Evolutionary conservation across 2,888 invertebrate genomes (phyloP), one percentile per base, ranked within the genome.

Genomic region (Tetranychus piercei): DNA sequence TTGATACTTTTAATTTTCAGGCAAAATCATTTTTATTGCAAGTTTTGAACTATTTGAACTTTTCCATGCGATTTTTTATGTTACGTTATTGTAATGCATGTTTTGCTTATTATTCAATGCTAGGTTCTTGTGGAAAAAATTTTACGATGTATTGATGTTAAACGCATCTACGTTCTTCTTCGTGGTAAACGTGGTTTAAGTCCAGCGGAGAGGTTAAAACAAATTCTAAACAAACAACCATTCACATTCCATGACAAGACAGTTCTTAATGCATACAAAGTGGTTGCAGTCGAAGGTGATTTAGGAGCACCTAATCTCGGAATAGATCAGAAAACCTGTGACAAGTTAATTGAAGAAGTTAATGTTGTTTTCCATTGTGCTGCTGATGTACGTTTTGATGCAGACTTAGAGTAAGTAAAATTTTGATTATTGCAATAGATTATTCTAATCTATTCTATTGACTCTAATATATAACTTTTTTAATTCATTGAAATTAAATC

Each of bases 71-170:
- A n/a, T 66, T 11, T 11, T 7, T 66, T 66, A 66, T 20, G 18
- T 7, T 18, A 66, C 6, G 6, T 18, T 66, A 20, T 66, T 11
- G 65, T 18, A 18, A 64, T 18, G 15, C 15, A 64, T 64, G 65
- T 64, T 18, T 9, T 66, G 18, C 1, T 11, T 66, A 18, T 20
- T 6, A 7, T 66, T 66, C 11, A 9, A 69, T 23, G 22, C 11
- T 6, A 74, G 74, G 74, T 74, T 8, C 7, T 69, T 20, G 69
- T 69, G 8, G 69, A 69, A 8, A 69, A 69, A 69, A 11, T 69
- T 20, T 69, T 69, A 1, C 20, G 69, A 23, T 20, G 34, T 23
- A 22, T 69, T 69, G 69, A 69, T 23, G 71, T 71, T 15, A 71
- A 71, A 71, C 71, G 44, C 43, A 18, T 71, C 9, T 71, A 71